phyloP scores from a whole-genome alignment of 2,888 invertebrate genomes.

The Torymus texanus region DNA sequence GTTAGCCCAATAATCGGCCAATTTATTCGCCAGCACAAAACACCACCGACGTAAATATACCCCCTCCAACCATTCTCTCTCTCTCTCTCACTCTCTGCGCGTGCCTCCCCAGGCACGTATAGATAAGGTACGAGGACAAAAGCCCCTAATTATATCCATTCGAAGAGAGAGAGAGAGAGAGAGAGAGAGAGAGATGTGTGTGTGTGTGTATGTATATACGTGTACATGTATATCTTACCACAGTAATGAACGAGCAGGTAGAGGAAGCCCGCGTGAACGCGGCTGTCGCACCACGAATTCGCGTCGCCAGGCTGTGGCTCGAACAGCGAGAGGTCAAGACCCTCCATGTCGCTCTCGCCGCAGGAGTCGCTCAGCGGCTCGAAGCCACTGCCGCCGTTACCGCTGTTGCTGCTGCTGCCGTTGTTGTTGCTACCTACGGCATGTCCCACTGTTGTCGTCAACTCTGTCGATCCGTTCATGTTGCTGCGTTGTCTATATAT shows the following conservation, averaged over 20 bases:
- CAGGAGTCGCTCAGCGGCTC: conserved; percentile 81
- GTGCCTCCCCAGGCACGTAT: too few species aligned
- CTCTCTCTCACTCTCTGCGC: too few species aligned
- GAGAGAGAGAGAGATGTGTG: too few species aligned
- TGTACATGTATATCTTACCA: conserved; percentile 66
- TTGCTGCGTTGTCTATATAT: too few species aligned
- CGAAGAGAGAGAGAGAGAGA: background rate
- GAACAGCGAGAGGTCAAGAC: conserved; percentile 81
- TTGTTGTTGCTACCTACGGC: too few species aligned
- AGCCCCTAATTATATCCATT: conserved; percentile 16
- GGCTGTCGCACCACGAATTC: conserved; percentile 70
- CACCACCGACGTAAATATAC: background rate
- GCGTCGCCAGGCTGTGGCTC: conserved; percentile 77
- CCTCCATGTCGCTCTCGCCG: conserved; percentile 81
- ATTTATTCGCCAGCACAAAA: background rate
- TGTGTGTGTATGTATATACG: too few species aligned
- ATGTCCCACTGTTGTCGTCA: too few species aligned
- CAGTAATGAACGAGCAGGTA: conserved; percentile 71
- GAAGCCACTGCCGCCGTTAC: conserved; percentile 68
- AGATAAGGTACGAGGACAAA: background rate
- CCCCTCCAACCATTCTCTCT: too few species aligned
- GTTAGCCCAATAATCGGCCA: background rate
- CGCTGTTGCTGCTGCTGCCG: conserved; percentile 45
- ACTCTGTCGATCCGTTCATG: too few species aligned
- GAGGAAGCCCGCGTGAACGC: conserved; percentile 72